Evolutionary conservation across 1,140 invertebrate species (phyloP).

Genomic region (Arctopsyche grandis): DNA sequence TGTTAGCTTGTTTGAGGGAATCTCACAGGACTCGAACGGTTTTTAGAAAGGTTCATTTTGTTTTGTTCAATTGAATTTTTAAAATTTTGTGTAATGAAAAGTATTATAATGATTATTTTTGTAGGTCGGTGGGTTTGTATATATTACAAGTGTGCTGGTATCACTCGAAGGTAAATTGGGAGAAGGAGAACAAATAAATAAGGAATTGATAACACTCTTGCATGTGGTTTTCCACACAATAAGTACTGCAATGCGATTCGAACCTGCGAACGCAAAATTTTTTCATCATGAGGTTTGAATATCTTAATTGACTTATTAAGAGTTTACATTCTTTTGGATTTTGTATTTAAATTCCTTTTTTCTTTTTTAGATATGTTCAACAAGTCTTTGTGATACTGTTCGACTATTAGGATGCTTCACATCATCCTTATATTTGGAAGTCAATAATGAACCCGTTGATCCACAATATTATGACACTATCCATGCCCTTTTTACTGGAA

Average conservation of each 20-base stretch:
- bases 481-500: conserved; percentile 79
- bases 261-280: conserved; percentile 98
- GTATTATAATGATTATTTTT: conserved; percentile 13
- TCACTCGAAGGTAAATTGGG: conserved; percentile 88
- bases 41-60: conserved; percentile 85
- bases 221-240: conserved; percentile 95
- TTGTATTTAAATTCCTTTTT: neutral
- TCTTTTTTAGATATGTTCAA: conserved; percentile 81
- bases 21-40: conserved; percentile 95
- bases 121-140: conserved; percentile 92
- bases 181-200: conserved; percentile 61
- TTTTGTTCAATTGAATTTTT: conserved; percentile 29
- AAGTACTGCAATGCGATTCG: conserved; percentile 97
- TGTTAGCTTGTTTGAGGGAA: conserved; percentile 89
- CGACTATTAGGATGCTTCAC: conserved; percentile 92
- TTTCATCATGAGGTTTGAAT: conserved; percentile 91
- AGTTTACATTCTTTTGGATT: neutral
- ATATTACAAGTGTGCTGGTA: conserved; percentile 94
- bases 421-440: conserved; percentile 60
- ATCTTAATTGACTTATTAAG: neutral
- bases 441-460: conserved; percentile 67
- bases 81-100: conserved; percentile 11
- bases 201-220: conserved; percentile 77
- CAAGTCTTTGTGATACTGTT: conserved; percentile 91
- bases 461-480: conserved; percentile 68